Evolutionary conservation across 2,888 invertebrate species (phyloP).

Genomic region (Brachyptera risi): DNA sequence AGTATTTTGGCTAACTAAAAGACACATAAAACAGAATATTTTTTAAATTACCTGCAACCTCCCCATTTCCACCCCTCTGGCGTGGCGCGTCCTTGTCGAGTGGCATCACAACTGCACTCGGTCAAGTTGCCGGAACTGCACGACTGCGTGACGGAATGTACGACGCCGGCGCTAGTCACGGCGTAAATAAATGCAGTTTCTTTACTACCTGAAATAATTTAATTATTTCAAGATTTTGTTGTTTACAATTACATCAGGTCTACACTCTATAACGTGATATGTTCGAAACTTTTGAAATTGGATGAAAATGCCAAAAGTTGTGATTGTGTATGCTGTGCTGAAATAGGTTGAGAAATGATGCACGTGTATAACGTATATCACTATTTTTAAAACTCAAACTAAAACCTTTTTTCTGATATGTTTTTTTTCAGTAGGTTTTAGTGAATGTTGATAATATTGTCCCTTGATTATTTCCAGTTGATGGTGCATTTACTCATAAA

Average conservation of each 20-base stretch:
- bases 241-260: not conserved
- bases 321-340: no score
- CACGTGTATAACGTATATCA: no score
- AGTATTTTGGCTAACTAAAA: no score
- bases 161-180: constrained; percentile 53
- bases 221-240: not conserved
- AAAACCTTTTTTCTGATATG: no score
- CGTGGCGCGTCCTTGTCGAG: constrained; percentile 44
- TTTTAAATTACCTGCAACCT: constrained; percentile 52
- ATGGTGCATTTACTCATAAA: no score
- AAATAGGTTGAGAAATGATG: no score
- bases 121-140: constrained; percentile 54
- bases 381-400: no score
- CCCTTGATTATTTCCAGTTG: no score
- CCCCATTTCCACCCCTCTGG: constrained; percentile 55
- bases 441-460: no score
- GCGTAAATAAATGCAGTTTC: constrained; percentile 56
- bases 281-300: not conserved
- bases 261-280: not conserved
- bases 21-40: constrained; percentile 32
- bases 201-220: constrained; percentile 47
- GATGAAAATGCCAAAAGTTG: not conserved
- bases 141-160: constrained; percentile 53
- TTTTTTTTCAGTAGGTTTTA: no score
- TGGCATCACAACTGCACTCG: constrained; percentile 52